phyloP scores from a whole-genome alignment of 2,888 invertebrate genomes.

The Dolichopus griseipennis region DNA sequence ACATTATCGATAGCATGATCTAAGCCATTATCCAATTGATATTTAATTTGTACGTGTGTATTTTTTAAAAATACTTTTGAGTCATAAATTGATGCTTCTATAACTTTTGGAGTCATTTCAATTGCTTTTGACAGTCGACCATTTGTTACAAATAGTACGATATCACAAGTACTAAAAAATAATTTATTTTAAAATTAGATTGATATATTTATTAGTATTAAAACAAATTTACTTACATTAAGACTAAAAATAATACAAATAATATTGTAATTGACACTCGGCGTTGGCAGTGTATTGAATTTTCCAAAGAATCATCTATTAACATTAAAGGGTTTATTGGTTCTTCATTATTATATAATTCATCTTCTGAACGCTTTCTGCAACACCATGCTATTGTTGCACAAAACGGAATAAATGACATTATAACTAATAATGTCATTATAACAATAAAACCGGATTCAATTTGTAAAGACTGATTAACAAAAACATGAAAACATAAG shows the following conservation, averaged over 20 bases:
- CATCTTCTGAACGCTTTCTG: constrained; percentile 38
- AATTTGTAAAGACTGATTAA: constrained; percentile 56
- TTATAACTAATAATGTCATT: constrained; percentile 53
- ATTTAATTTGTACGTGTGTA: constrained; percentile 55
- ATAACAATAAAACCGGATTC: constrained; percentile 60
- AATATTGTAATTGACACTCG: constrained; percentile 35
- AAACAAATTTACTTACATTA: constrained; percentile 31
- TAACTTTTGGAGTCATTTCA: constrained; percentile 47
- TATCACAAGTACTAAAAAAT: constrained; percentile 47
- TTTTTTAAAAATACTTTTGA: constrained; percentile 53
- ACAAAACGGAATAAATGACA: constrained; percentile 57
- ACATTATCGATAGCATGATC: constrained; percentile 54
- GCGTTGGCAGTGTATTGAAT: constrained; percentile 36
- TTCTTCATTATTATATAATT: constrained; percentile 39
- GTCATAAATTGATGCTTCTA: constrained; percentile 52
- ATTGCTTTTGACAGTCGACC: constrained; percentile 52
- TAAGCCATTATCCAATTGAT: constrained; percentile 48
- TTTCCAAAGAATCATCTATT: constrained; percentile 36
- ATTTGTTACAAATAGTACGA: constrained; percentile 55
- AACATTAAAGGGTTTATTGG: constrained; percentile 33
- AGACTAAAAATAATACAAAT: constrained; percentile 36
- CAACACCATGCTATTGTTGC: constrained; percentile 50
- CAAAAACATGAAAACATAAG: constrained; percentile 12
- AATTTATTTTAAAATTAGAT: constrained; percentile 12
- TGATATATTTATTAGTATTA: constrained; percentile 10